Evolutionary conservation across 2,888 invertebrate genomes (phyloP).

Genomic region (Pyrrhosoma nymphula): DNA sequence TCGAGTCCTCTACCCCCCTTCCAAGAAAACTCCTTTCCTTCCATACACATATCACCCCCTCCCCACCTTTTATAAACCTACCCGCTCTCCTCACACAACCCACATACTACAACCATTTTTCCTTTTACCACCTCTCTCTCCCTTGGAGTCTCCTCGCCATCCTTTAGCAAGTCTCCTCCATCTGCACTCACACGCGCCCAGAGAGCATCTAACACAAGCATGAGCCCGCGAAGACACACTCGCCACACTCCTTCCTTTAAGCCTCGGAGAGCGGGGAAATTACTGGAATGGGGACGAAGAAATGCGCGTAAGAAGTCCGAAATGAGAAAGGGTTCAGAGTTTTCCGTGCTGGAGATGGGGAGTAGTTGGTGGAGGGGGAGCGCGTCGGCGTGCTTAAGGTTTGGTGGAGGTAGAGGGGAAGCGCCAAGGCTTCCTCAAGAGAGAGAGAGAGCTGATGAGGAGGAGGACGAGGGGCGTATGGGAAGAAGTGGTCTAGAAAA

Average conservation of each 20-base stretch:
- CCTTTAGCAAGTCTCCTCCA: neutral
- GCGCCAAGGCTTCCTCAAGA: neutral
- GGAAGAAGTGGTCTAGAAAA: neutral
- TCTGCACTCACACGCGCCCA: neutral
- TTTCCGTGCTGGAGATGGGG: neutral
- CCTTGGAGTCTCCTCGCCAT: neutral
- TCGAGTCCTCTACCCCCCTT: neutral
- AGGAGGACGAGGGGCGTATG: neutral
- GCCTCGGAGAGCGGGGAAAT: conserved; percentile 35
- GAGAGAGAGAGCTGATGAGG: neutral
- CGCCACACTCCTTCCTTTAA: neutral
- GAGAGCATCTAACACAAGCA: neutral
- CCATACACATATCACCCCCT: neutral
- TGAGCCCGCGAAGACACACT: neutral
- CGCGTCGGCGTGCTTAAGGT: too few relatives aligned
- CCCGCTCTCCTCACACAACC: neutral
- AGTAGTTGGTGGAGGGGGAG: neutral
- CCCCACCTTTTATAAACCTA: neutral
- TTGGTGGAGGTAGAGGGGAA: neutral
- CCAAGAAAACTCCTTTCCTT: neutral
- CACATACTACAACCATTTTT: too few relatives aligned
- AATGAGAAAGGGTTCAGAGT: conserved; percentile 45
- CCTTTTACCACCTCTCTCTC: neutral
- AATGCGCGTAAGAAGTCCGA: conserved; percentile 42
- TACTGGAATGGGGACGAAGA: neutral